Evolutionary conservation across 1,140 invertebrate species (phyloP).

Genomic region (Zeugodacus cucurbitae): DNA sequence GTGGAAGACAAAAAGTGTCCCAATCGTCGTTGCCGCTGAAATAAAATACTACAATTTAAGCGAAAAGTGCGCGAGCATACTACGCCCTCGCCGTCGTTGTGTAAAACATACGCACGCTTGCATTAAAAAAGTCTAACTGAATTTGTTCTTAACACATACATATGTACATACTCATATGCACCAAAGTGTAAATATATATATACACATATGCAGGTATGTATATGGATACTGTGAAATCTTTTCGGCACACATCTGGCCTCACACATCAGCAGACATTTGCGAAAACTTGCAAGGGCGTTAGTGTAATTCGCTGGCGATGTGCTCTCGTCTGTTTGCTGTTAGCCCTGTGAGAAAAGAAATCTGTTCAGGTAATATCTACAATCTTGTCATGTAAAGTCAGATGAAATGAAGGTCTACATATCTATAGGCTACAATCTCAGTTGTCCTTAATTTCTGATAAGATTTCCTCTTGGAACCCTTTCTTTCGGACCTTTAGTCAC

Average conservation of each 20-base stretch:
- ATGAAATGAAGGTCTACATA: too few relatives aligned
- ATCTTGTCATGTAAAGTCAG: too few relatives aligned
- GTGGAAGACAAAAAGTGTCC: constrained; percentile 30
- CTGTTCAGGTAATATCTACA: too few relatives aligned
- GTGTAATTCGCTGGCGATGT: not conserved
- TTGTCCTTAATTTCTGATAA: too few relatives aligned
- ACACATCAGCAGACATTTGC: not conserved
- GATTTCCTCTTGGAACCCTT: too few relatives aligned
- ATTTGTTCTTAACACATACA: not conserved
- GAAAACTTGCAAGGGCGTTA: not conserved
- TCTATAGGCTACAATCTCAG: too few relatives aligned
- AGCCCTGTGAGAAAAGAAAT: not conserved
- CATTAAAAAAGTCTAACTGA: not conserved
- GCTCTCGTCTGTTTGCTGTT: not conserved
- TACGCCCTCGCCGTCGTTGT: not conserved
- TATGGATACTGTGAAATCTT: not conserved
- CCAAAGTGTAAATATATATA: not conserved
- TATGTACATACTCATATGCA: not conserved
- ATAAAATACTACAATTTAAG: constrained; percentile 38
- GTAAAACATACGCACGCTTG: not conserved
- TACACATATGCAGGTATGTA: not conserved
- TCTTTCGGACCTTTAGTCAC: too few relatives aligned
- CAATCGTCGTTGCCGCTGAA: constrained; percentile 18
- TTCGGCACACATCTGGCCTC: not conserved
- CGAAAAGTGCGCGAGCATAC: not conserved